phyloP scores from a whole-genome alignment of 2,113 vertebrate genomes.

The Cardinalis cardinalis region DNA sequence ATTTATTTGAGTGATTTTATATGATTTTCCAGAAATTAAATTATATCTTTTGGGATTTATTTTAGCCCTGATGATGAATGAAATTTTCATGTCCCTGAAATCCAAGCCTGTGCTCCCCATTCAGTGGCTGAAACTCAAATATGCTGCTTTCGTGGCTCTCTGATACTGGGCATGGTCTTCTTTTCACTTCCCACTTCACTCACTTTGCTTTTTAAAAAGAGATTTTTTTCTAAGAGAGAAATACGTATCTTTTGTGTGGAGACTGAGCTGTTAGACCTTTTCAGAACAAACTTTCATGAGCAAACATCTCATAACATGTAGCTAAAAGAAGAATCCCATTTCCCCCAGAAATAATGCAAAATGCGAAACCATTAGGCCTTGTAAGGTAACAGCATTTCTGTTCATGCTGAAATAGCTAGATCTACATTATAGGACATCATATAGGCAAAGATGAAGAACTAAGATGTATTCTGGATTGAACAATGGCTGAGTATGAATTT shows the following conservation, averaged over 20 bases:
- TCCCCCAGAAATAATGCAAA: neutral
- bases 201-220: neutral
- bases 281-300: neutral
- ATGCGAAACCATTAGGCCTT: neutral
- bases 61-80: neutral
- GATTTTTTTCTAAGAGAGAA: neutral
- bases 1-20: neutral
- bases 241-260: neutral
- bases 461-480: neutral
- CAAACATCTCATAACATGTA: neutral
- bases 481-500: neutral
- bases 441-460: neutral
- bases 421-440: neutral
- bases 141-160: neutral
- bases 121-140: neutral
- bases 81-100: neutral
- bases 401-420: neutral
- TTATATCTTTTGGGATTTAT: neutral
- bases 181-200: neutral
- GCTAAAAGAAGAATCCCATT: neutral
- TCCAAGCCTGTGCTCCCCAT: accelerated
- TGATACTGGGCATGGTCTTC: neutral
- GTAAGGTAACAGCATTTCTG: neutral
- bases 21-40: neutral
- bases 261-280: neutral